Conservation (phyloP, 2,888 invertebrate species). For the Hydropsyche betteni region DNA sequence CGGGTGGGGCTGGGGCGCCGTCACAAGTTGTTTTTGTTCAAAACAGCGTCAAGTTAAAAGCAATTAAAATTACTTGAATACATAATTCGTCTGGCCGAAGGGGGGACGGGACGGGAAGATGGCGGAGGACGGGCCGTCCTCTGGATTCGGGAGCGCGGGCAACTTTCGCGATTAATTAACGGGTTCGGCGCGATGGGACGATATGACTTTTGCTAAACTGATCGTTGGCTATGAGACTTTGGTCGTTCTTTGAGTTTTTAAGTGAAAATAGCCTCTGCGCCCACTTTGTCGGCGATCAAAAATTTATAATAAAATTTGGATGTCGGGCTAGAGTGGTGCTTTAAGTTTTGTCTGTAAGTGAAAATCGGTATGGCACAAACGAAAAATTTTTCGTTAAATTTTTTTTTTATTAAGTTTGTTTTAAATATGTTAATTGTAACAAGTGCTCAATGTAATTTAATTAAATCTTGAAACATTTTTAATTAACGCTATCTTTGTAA, state of each 20-base stretch:
- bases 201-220: constrained; percentile 5
- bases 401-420: no score
- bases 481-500: no score
- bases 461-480: not conserved
- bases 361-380: no score
- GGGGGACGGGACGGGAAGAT: not conserved
- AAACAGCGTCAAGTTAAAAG: constrained; percentile 50
- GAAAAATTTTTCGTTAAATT: no score
- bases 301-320: no score
- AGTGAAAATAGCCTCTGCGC: no score
- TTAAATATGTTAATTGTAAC: not conserved
- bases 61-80: constrained; percentile 51
- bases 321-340: no score
- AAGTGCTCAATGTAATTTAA: not conserved
- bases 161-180: constrained; percentile 29
- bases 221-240: no score
- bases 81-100: constrained; percentile 44
- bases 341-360: no score
- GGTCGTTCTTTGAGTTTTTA: no score
- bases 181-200: not conserved
- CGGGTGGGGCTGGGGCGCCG: constrained; percentile 25
- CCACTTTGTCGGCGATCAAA: no score
- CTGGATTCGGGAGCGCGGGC: not conserved
- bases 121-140: not conserved
- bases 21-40: constrained; percentile 50